These are phyloP conservation scores for Phocides pigmalion DNA, from an alignment of 1,140 invertebrate genomes.

Conservation along the genomic window DNA sequence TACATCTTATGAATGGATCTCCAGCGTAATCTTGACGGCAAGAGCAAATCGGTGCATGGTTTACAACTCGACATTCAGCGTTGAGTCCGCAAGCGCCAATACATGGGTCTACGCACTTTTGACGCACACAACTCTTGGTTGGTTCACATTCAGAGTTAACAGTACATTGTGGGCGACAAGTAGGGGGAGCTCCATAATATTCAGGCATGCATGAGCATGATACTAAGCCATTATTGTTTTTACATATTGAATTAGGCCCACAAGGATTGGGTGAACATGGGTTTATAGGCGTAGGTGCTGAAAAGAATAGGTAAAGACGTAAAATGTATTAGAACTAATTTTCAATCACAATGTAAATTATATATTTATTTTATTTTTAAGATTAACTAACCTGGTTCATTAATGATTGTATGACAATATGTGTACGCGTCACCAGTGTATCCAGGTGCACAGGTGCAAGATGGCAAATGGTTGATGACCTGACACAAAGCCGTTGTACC, in stretches of 20 bases:
- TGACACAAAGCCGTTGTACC: conserved; percentile 88
- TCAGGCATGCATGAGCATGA: conserved; percentile 86
- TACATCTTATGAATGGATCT: conserved; percentile 87
- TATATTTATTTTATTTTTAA: neutral
- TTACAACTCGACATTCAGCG: conserved; percentile 89
- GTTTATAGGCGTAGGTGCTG: conserved; percentile 70
- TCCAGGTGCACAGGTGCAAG: conserved; percentile 88
- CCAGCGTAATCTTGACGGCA: conserved; percentile 85
- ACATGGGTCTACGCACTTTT: conserved; percentile 88
- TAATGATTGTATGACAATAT: conserved; percentile 84
- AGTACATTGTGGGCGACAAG: conserved; percentile 90
- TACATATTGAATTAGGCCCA: conserved; percentile 89
- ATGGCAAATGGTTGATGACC: conserved; percentile 89
- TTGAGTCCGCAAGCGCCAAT: conserved; percentile 89
- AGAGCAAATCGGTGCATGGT: conserved; percentile 90
- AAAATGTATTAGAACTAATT: no score
- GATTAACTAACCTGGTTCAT: conserved; percentile 77
- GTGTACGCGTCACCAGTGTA: conserved; percentile 89
- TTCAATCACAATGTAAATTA: neutral
- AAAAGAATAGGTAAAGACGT: conserved; percentile 34
- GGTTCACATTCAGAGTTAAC: conserved; percentile 92
- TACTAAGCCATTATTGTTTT: conserved; percentile 85
- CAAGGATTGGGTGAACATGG: conserved; percentile 89
- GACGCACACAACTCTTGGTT: conserved; percentile 90
- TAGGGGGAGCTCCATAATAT: conserved; percentile 86